A percentile compares a stretch with the other conserved stretches of the same genome.
phyloP scores from a whole-genome alignment of 1,140 invertebrate genomes.

The Hyposmocoma kahamanoa region DNA sequence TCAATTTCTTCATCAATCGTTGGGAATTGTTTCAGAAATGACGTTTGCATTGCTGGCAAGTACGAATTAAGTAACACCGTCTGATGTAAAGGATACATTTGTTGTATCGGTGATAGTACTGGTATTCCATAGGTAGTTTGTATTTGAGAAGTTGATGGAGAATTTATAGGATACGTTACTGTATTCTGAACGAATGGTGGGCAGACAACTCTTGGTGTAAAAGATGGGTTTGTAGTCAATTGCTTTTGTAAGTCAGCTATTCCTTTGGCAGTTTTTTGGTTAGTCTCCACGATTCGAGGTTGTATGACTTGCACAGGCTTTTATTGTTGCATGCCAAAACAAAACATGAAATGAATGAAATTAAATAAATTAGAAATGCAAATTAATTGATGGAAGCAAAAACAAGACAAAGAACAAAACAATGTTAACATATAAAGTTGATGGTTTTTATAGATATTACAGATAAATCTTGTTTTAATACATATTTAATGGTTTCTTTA shows the following conservation, averaged over 20 bases:
- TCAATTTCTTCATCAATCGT: slow-evolving; percentile 58
- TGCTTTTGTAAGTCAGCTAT: slow-evolving; percentile 65
- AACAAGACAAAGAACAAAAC: slow-evolving; percentile 22
- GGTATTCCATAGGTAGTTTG: slow-evolving; percentile 38
- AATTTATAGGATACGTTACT: slow-evolving; percentile 27
- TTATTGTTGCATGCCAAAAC: slow-evolving; percentile 37
- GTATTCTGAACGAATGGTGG: slow-evolving; percentile 61
- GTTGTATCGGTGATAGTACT: slow-evolving; percentile 57
- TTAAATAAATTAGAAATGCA: slow-evolving; percentile 35
- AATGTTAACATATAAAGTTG: no score
- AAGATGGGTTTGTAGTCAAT: slow-evolving; percentile 64
- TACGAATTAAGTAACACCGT: slow-evolving; percentile 59
- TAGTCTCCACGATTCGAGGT: slow-evolving; percentile 60
- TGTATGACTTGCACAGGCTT: slow-evolving; percentile 70
- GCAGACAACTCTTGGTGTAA: slow-evolving; percentile 63
- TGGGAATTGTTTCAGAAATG: slow-evolving; percentile 59
- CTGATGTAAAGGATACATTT: slow-evolving; percentile 59
- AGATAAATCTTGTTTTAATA: no score
- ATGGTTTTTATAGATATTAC: no score
- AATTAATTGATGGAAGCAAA: no score
- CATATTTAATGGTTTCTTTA: no score
- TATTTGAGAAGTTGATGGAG: slow-evolving; percentile 33
- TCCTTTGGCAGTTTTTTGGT: slow-evolving; percentile 52
- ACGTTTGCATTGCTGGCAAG: slow-evolving; percentile 52
- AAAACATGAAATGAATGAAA: slow-evolving; percentile 58